Conservation (phyloP, 2,888 invertebrate genomes). For the Nephrotoma appendiculata region DNA sequence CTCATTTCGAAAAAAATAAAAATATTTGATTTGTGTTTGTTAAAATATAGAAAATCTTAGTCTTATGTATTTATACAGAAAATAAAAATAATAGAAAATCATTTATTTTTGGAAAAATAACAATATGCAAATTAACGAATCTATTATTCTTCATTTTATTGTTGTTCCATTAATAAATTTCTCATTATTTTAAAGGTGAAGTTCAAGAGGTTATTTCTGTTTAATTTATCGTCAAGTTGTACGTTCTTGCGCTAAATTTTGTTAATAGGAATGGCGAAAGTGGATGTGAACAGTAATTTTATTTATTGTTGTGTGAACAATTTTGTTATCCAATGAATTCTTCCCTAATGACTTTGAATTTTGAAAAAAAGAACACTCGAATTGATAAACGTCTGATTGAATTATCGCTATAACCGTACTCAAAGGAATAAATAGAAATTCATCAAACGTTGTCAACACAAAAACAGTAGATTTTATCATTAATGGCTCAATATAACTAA, state of each 20-base stretch:
- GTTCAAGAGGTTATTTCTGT: not conserved
- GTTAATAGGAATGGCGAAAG: not conserved
- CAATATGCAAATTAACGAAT: not conserved
- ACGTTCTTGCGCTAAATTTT: not conserved
- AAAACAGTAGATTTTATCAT: no score
- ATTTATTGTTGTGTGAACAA: no score
- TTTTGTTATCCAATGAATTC: no score
- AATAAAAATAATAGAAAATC: no score
- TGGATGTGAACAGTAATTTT: not conserved
- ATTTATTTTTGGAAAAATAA: not conserved
- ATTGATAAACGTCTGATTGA: no score
- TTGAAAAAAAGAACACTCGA: no score
- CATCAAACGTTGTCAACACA: no score
- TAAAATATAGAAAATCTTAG: not conserved
- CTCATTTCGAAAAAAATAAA: not conserved
- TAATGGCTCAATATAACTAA: no score
- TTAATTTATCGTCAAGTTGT: not conserved
- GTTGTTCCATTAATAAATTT: not conserved
- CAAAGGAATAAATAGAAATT: no score
- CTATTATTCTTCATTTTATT: not conserved
- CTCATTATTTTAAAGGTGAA: not conserved
- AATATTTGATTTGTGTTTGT: not conserved
- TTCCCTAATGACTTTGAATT: no score
- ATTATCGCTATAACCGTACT: no score
- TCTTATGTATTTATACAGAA: not conserved